A percentile compares a stretch with the other conserved stretches of the same genome.
phyloP scores from a whole-genome alignment of 2,797 vertebrate genomes.

The Anisognathus igniventris region DNA sequence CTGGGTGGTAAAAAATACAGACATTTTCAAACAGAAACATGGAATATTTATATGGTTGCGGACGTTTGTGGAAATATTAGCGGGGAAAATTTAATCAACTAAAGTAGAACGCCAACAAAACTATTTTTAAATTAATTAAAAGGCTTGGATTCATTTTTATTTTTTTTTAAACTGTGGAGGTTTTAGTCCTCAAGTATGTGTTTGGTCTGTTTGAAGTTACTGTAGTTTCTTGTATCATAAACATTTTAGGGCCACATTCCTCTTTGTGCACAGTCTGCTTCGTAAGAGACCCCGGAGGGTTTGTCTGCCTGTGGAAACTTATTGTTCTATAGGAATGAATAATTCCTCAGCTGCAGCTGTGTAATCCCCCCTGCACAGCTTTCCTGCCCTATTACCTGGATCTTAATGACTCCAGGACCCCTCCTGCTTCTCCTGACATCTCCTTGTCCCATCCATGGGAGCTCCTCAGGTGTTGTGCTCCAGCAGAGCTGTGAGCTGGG shows the following conservation, averaged over 20 bases:
- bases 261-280: background rate
- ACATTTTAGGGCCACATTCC: constrained; percentile 14
- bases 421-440: background rate
- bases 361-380: background rate
- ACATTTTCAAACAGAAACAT: constrained; percentile 34
- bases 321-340: background rate
- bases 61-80: constrained; percentile 24
- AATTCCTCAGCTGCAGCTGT: background rate
- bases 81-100: background rate
- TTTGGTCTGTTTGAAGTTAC: constrained; percentile 10
- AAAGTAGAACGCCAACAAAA: background rate
- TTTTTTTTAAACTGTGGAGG: background rate
- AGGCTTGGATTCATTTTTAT: background rate
- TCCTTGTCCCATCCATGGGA: fast-evolving
- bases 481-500: background rate
- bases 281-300: background rate
- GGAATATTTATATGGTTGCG: constrained; percentile 34
- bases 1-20: constrained; percentile 29
- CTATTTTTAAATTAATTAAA: constrained; percentile 39
- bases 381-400: background rate
- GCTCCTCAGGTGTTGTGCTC: background rate
- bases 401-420: background rate
- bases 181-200: constrained; percentile 27
- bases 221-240: constrained; percentile 16
- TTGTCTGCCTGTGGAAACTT: background rate